A percentile compares a stretch with the other conserved stretches of the same genome.
phyloP scores from a whole-genome alignment of 2,888 invertebrate genomes.

The Lasioglossum pauxillum region DNA sequence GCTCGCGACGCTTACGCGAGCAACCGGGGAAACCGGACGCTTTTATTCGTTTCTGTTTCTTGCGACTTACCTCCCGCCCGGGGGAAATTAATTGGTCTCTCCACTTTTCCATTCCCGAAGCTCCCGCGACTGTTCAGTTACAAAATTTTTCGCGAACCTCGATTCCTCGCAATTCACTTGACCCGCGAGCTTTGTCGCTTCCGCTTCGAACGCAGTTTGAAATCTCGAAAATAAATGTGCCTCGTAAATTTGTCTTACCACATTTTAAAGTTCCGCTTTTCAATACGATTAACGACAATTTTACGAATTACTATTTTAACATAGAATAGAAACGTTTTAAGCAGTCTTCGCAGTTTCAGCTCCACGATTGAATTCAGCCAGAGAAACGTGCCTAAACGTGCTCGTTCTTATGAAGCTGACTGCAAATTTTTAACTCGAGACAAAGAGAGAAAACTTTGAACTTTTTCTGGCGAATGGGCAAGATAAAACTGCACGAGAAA shows the following conservation, averaged over 20 bases:
- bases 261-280: not conserved
- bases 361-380: not conserved
- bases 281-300: not conserved
- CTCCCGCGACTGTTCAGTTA: not conserved
- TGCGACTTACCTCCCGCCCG: not conserved
- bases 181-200: not conserved
- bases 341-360: not conserved
- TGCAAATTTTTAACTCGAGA: not conserved
- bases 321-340: not conserved
- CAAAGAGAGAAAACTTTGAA: no score
- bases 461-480: no score
- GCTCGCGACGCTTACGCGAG: slow-evolving; percentile 41
- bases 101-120: not conserved
- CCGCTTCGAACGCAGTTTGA: not conserved
- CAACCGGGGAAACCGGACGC: not conserved
- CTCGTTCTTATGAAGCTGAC: not conserved
- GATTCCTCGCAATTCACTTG: no score
- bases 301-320: not conserved
- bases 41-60: slow-evolving; percentile 4
- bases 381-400: not conserved
- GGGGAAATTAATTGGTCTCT: slow-evolving; percentile 2
- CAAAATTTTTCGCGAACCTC: not conserved
- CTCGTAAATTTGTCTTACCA: not conserved
- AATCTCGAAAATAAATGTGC: not conserved
- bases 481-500: no score